Conservation (phyloP, 2,888 invertebrate species). For the Resseliella maxima region DNA sequence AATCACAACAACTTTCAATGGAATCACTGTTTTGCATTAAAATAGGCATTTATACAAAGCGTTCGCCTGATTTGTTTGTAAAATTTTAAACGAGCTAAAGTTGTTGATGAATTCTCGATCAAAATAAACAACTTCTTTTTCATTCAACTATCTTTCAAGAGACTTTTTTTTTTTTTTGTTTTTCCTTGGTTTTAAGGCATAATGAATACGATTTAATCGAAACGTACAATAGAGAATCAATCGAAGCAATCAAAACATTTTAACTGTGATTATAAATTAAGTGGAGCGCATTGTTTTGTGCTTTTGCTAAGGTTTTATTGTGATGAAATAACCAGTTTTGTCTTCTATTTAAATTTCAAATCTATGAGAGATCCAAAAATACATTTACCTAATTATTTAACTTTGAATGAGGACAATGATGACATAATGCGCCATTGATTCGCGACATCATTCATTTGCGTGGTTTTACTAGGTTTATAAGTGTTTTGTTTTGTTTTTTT, state of each 20-base stretch:
- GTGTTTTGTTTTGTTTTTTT: not conserved
- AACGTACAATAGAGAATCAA: not conserved
- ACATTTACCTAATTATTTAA: not conserved
- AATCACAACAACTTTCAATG: conserved; percentile 5
- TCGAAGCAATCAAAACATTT: conserved; percentile 20
- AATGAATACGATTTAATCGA: not conserved
- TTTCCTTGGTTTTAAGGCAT: not conserved
- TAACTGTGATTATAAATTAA: not conserved
- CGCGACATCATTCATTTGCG: not conserved
- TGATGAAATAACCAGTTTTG: conserved; percentile 24
- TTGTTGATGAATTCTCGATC: not conserved
- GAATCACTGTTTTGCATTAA: not conserved
- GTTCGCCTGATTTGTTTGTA: not conserved
- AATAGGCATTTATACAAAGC: not conserved
- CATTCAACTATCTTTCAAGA: not conserved
- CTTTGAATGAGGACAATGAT: not conserved
- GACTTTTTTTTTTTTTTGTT: not conserved
- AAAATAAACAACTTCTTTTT: not conserved
- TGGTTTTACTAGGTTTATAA: not conserved
- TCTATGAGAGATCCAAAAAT: not conserved
- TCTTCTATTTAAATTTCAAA: not conserved
- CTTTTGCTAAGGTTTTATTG: not conserved
- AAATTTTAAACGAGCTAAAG: not conserved
- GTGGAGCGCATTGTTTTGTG: not conserved
- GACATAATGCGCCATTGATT: not conserved